These are phyloP conservation scores for Anorthoa munda DNA, from an alignment of 2,888 invertebrate genomes.

Conservation along the genomic window DNA sequence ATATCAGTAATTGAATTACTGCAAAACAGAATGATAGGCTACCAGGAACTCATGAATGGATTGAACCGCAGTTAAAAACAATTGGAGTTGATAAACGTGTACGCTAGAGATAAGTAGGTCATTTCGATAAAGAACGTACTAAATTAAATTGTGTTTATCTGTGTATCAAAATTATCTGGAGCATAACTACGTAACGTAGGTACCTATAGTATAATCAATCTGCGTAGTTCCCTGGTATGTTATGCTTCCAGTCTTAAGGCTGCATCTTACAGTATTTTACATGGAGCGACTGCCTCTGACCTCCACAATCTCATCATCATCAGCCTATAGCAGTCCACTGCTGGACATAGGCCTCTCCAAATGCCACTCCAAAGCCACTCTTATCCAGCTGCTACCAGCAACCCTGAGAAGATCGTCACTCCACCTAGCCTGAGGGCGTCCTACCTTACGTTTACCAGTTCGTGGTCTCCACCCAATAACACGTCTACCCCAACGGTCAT, in stretches of 20 bases:
- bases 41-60: constrained; percentile 42
- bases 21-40: constrained; percentile 23
- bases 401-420: too few species aligned
- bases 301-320: neutral
- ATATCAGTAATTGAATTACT: constrained; percentile 6
- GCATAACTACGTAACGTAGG: neutral
- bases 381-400: too few species aligned
- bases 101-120: constrained; percentile 34
- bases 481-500: too few species aligned
- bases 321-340: too few species aligned
- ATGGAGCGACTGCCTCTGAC: neutral
- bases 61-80: constrained; percentile 24
- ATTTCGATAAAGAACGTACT: constrained; percentile 32
- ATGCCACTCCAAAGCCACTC: too few species aligned
- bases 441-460: too few species aligned
- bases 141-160: constrained; percentile 17
- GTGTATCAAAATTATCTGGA: neutral
- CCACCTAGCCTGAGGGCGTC: too few species aligned
- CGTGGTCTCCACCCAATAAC: too few species aligned
- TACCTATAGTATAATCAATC: neutral
- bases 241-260: too few species aligned
- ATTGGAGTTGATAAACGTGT: constrained; percentile 21
- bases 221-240: too few species aligned
- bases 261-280: neutral
- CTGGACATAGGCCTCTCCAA: too few species aligned